These are phyloP conservation scores for Onychomys arenicola DNA, from an alignment of 2,797 vertebrate species.

Conservation along the genomic window DNA sequence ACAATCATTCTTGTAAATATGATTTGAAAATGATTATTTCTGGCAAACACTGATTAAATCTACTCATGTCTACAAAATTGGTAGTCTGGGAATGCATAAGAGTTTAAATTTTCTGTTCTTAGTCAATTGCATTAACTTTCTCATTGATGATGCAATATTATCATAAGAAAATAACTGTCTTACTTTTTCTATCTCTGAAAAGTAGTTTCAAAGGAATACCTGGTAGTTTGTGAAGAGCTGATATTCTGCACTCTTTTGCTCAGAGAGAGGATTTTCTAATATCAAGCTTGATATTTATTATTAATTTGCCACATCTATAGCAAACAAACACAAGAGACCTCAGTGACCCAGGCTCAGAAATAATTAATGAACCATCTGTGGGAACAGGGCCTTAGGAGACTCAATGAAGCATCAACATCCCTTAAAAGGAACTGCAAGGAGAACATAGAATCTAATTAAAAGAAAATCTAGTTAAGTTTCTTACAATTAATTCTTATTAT, in stretches of 20 bases:
- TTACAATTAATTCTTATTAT: background rate
- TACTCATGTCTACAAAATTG: background rate
- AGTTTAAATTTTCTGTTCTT: background rate
- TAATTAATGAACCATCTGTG: conserved; percentile 12
- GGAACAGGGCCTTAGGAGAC: conserved; percentile 5
- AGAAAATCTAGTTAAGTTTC: background rate
- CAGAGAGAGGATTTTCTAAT: background rate
- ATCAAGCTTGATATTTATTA: background rate
- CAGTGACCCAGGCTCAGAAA: conserved; percentile 23
- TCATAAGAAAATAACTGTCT: background rate
- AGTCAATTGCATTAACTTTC: background rate
- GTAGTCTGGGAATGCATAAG: background rate
- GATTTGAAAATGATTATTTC: background rate
- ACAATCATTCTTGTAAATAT: background rate
- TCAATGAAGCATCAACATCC: background rate
- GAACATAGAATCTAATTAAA: background rate
- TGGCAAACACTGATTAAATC: background rate
- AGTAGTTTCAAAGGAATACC: background rate
- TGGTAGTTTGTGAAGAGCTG: background rate
- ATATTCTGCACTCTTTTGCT: background rate
- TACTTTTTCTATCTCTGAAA: background rate
- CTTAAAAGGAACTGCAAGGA: background rate
- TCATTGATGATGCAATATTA: background rate
- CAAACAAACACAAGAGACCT: conserved; percentile 41
- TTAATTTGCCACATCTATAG: conserved; percentile 23